Evolutionary conservation across 2,113 vertebrate genomes (phyloP), one percentile per base, ranked within the genome.

Genomic region (Vireo altiloquus): DNA sequence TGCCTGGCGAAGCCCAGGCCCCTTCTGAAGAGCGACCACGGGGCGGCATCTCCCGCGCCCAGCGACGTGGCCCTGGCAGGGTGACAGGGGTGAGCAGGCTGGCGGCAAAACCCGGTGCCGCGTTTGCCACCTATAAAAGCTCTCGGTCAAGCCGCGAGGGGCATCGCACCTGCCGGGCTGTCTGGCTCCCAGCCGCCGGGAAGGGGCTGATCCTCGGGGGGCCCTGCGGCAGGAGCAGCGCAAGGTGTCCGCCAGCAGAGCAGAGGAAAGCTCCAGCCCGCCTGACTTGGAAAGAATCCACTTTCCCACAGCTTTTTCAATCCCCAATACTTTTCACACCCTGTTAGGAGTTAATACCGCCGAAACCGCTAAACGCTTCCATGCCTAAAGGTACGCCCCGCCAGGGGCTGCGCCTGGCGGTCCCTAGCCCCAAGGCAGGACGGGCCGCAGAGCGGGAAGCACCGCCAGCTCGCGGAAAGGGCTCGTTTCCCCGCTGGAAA

Each of bases 271-370:
- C 52, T 46, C 75, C 96, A 77, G 25, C 6, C 52, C 17, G 57
- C 75, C 89, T 19, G 89, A 52, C 89, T 94, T 97, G 97, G 97
- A 98, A 96, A 88, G 53, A 54, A 91, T 97, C 94, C 96, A 89
- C 91, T 93, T 97, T 94, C 98, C 96, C 97, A 97, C 95, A 95
- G 89, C 92, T 95, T 97, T 98, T 97, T 95, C 97, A 95, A 82
- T 96, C 92, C 92, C 82, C 91, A 95, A 69, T 94, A 95, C 95
- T 97, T 97, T 98, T 97, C 97, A 96, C 97, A 97, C 97, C 96
- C 95, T 82, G 95, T 97, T 97, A 97, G 96, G 78, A 89, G 87
- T 80, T 97, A 97, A 96, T 81, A 83, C 82, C 91, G 68, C 68
- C 85, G 95, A 96, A 97, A 94, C 97, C 87, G 94, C 96, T 97